Percentiles rank a stretch among this genome's conserved stretches.
Evolutionary conservation across 2,888 invertebrate genomes (phyloP).

Genomic region (Linhomoeus sp.): DNA sequence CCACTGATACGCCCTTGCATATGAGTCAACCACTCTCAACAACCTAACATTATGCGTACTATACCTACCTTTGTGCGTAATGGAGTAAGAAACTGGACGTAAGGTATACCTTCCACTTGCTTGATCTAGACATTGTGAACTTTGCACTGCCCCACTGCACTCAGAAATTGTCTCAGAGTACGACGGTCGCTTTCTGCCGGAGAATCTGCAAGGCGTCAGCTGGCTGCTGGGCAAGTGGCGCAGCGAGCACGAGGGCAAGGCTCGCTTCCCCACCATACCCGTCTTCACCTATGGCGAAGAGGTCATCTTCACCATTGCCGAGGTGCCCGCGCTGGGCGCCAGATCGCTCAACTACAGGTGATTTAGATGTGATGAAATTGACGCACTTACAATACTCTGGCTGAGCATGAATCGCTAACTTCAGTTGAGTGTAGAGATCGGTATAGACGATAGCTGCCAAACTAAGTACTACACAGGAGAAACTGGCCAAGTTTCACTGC

Average conservation of each 20-base stretch:
- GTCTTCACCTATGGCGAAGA: constrained; percentile 28
- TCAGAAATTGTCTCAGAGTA: constrained; percentile 16
- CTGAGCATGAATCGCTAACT: background rate
- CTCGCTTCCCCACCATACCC: constrained; percentile 25
- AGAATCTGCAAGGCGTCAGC: constrained; percentile 16
- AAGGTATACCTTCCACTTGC: too few relatives aligned
- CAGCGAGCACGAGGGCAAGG: constrained; percentile 19
- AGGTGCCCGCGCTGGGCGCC: constrained; percentile 13
- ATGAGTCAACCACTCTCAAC: too few relatives aligned
- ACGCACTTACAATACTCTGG: background rate
- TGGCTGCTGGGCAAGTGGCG: constrained; percentile 26
- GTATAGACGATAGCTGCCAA: background rate
- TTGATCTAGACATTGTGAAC: too few relatives aligned
- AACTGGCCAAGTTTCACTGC: background rate
- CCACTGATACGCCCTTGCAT: too few relatives aligned
- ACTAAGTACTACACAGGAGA: background rate
- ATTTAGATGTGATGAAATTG: constrained; percentile 7
- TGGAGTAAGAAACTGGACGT: too few relatives aligned
- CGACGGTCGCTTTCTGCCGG: constrained; percentile 15
- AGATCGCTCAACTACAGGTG: constrained; percentile 25
- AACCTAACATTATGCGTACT: too few relatives aligned
- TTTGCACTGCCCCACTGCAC: constrained; percentile 13
- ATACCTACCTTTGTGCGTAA: too few relatives aligned
- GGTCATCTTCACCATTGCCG: constrained; percentile 21
- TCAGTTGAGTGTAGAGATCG: background rate